A percentile compares a stretch with the other conserved stretches of the same genome.
These are phyloP conservation scores for Napeogenes inachia DNA, from an alignment of 2,888 invertebrate species.

Conservation along the genomic window DNA sequence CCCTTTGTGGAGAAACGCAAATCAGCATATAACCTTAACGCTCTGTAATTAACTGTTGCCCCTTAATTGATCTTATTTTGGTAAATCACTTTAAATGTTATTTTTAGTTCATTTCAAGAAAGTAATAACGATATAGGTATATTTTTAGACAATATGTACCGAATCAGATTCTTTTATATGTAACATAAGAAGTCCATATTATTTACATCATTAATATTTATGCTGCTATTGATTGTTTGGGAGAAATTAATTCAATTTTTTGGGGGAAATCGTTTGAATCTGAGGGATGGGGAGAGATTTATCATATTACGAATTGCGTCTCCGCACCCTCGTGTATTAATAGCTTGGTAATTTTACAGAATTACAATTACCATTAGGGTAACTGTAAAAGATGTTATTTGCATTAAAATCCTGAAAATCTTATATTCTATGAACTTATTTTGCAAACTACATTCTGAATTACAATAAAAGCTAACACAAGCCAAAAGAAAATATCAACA, in stretches of 20 bases:
- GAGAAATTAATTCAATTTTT: conserved; percentile 69
- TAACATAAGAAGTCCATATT: conserved; percentile 8
- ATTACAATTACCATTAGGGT: conserved; percentile 42
- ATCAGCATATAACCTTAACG: not conserved
- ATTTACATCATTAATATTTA: conserved; percentile 52
- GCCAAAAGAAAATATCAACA: conserved; percentile 4
- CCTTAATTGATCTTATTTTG: too few relatives aligned
- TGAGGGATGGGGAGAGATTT: conserved; percentile 45
- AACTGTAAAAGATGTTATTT: too few relatives aligned
- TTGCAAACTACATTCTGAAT: conserved; percentile 12
- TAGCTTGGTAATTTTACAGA: conserved; percentile 57
- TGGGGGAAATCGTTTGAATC: conserved; percentile 47
- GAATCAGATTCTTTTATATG: not conserved
- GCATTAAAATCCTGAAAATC: too few relatives aligned
- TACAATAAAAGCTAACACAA: not conserved
- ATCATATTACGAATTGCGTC: conserved; percentile 70
- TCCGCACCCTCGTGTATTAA: conserved; percentile 60
- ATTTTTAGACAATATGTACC: conserved; percentile 22
- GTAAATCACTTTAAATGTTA: too few relatives aligned
- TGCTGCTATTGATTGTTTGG: conserved; percentile 58
- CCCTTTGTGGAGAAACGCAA: not conserved
- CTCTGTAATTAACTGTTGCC: not conserved
- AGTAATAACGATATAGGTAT: not conserved
- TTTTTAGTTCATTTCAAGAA: not conserved
- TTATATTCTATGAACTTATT: not conserved